These are phyloP conservation scores for Oophaga sylvatica DNA, from an alignment of 2,797 vertebrate species.

Conservation along the genomic window DNA sequence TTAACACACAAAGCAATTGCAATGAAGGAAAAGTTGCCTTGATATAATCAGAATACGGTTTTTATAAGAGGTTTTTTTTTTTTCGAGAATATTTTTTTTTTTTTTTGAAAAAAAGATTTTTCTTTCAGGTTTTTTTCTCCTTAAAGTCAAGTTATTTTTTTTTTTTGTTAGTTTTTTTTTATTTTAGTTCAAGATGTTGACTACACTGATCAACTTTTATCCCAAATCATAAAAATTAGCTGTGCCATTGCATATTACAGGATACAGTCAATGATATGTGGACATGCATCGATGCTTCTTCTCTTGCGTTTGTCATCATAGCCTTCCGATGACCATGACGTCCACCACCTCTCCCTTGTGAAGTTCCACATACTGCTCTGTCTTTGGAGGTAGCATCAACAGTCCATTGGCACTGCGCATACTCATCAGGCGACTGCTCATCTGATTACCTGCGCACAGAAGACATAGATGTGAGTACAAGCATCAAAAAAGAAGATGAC, in stretches of 20 bases:
- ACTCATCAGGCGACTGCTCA: conserved; percentile 97
- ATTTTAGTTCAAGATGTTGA: conserved; percentile 97
- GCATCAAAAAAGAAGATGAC: neutral
- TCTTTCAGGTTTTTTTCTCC: conserved; percentile 90
- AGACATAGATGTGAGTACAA: conserved; percentile 24
- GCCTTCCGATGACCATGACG: conserved; percentile 98
- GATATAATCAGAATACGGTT: conserved; percentile 99
- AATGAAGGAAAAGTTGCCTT: conserved; percentile 98
- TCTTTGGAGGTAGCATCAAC: conserved; percentile 98
- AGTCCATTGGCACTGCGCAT: conserved; percentile 98
- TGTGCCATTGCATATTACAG: conserved; percentile 99
- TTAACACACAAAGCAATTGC: conserved; percentile 99
- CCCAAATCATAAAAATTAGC: conserved; percentile 99
- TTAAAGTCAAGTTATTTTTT: conserved; percentile 83
- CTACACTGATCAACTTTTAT: conserved; percentile 97
- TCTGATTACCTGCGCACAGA: conserved; percentile 87
- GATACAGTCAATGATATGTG: conserved; percentile 98
- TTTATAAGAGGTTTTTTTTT: conserved; percentile 88
- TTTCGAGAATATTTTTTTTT: conserved; percentile 61
- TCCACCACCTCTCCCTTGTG: conserved; percentile 98
- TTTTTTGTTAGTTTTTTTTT: conserved; percentile 75
- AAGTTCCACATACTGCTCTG: conserved; percentile 98
- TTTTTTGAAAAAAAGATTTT: conserved; percentile 68
- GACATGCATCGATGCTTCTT: conserved; percentile 96
- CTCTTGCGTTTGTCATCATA: conserved; percentile 88